Evolutionary conservation across 2,888 invertebrate species (phyloP).

Genomic region (Cremastinae sp.): DNA sequence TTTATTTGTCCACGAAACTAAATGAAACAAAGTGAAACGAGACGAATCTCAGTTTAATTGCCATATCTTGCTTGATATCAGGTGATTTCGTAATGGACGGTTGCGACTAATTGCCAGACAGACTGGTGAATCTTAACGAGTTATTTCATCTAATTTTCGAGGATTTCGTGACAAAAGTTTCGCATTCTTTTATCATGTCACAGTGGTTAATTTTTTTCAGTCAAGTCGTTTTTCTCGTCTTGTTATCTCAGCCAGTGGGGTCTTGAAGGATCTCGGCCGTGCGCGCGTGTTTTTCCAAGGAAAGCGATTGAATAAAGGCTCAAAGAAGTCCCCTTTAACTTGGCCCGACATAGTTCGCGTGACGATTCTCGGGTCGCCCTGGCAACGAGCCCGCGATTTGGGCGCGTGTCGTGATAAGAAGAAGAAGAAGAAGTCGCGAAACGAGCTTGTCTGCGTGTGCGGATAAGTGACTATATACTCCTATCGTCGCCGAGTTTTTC

Average conservation of each 20-base stretch:
- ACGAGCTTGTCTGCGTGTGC: slow-evolving; percentile 55
- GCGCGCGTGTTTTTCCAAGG: slow-evolving; percentile 35
- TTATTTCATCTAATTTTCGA: slow-evolving; percentile 35
- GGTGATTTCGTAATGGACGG: slow-evolving; percentile 22
- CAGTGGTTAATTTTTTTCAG: slow-evolving; percentile 5
- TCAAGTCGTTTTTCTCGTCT: slow-evolving; percentile 52
- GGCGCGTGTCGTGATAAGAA: slow-evolving; percentile 73
- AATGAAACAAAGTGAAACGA: neutral
- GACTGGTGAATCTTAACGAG: slow-evolving; percentile 9
- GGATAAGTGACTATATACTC: slow-evolving; percentile 34
- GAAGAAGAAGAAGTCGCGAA: slow-evolving; percentile 66
- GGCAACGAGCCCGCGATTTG: slow-evolving; percentile 77
- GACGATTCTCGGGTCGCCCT: slow-evolving; percentile 77
- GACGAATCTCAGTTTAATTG: slow-evolving; percentile 26
- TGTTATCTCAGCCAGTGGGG: slow-evolving; percentile 44
- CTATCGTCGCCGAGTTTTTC: neutral
- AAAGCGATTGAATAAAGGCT: slow-evolving; percentile 52
- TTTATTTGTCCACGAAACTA: no score
- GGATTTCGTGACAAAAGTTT: neutral
- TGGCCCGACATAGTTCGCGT: slow-evolving; percentile 71
- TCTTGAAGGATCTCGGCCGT: slow-evolving; percentile 12
- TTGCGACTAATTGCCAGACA: slow-evolving; percentile 41
- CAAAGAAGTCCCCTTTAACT: slow-evolving; percentile 73
- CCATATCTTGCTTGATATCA: slow-evolving; percentile 28
- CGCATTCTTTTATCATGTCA: neutral